Evolutionary conservation across 2,888 invertebrate genomes (phyloP).

Genomic region (Diarsia mendica): DNA sequence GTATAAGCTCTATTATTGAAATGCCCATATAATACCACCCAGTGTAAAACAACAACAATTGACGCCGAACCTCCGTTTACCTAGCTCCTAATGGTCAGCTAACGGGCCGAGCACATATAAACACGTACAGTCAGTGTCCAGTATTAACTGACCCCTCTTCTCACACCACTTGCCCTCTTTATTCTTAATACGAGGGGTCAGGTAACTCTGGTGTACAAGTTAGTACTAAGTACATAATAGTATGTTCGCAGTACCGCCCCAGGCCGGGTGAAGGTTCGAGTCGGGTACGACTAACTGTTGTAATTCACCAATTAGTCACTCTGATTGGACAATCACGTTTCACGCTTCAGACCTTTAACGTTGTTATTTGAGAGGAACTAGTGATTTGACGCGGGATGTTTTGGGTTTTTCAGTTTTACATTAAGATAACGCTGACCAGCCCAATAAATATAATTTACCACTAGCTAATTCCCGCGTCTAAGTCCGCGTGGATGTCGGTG

Average conservation of each 20-base stretch:
- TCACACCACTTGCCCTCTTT: too few relatives aligned
- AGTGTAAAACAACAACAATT: conserved; percentile 20
- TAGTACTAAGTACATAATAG: conserved; percentile 56
- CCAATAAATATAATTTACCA: too few relatives aligned
- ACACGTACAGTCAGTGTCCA: conserved; percentile 32
- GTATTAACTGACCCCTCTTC: too few relatives aligned
- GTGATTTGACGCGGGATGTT: conserved; percentile 29
- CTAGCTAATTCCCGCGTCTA: too few relatives aligned
- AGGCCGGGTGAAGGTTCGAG: conserved; percentile 59
- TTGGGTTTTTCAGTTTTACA: background rate
- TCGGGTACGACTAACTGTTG: conserved; percentile 54
- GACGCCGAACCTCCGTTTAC: conserved; percentile 19
- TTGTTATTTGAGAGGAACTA: conserved; percentile 48
- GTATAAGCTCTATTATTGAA: background rate
- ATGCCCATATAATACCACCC: background rate
- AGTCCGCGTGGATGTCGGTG: too few relatives aligned
- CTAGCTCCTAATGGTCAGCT: conserved; percentile 34
- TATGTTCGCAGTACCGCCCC: conserved; percentile 47
- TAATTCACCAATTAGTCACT: conserved; percentile 81
- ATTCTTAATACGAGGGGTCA: too few relatives aligned
- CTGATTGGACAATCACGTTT: conserved; percentile 76
- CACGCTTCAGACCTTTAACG: conserved; percentile 70
- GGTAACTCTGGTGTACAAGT: background rate
- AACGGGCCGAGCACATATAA: conserved; percentile 41
- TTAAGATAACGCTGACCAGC: background rate